A percentile compares a stretch with the other conserved stretches of the same genome.
Evolutionary conservation across 2,113 vertebrate species (phyloP).

Genomic region (Camelus bactrianus): DNA sequence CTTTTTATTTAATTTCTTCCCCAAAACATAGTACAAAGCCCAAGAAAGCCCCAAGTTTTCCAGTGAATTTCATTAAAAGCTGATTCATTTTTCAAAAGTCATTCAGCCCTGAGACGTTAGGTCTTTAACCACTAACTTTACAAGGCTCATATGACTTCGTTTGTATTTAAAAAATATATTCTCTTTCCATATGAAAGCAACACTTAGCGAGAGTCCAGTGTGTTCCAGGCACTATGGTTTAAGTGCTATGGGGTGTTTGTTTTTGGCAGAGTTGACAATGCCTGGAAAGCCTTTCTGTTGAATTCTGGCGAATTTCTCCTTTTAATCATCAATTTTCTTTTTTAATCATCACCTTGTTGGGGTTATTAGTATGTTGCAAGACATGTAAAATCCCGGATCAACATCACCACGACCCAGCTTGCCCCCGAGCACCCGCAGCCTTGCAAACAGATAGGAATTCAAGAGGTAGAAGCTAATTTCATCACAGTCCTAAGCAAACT

Average conservation of each 20-base stretch:
- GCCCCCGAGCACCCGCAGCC: background rate
- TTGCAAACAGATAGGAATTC: background rate
- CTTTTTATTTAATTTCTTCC: slow-evolving; percentile 49
- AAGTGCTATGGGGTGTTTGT: background rate
- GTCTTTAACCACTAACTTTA: slow-evolving; percentile 42
- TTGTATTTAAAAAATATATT: background rate
- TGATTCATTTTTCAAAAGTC: background rate
- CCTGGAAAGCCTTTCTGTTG: background rate
- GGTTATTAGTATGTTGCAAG: background rate
- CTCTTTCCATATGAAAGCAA: background rate
- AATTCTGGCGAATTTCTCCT: background rate
- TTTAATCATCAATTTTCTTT: slow-evolving; percentile 6
- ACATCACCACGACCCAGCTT: background rate
- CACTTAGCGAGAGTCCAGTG: background rate
- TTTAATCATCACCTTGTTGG: background rate
- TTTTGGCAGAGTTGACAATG: background rate
- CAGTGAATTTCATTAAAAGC: slow-evolving; percentile 40
- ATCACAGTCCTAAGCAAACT: background rate
- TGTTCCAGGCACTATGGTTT: background rate
- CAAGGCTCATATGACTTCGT: background rate
- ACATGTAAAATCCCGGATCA: background rate
- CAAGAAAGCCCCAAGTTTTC: slow-evolving; percentile 34
- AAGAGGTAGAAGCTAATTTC: slow-evolving; percentile 16
- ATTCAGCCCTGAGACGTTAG: background rate
- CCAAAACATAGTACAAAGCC: background rate